A percentile compares a stretch with the other conserved stretches of the same genome.
phyloP scores from a whole-genome alignment of 2,888 invertebrate genomes.

The Labia minor region DNA sequence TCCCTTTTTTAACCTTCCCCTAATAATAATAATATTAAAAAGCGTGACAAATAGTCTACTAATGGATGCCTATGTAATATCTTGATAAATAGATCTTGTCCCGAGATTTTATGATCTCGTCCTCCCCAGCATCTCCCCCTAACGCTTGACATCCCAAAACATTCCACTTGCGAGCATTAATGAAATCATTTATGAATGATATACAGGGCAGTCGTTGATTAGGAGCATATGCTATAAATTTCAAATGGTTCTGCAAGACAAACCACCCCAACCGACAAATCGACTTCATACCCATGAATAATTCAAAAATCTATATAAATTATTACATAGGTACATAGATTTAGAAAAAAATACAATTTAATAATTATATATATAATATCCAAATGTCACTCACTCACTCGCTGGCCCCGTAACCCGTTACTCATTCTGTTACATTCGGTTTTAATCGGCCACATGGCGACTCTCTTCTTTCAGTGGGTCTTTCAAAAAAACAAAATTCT shows the following conservation, averaged over 20 bases:
- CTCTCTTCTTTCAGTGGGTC: too few species aligned
- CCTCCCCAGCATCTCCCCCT: background rate
- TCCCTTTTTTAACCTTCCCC: background rate
- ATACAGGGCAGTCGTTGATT: background rate
- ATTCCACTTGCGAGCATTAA: constrained; percentile 2
- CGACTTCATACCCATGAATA: too few species aligned
- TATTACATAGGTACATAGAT: too few species aligned
- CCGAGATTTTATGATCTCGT: background rate
- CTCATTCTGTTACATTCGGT: too few species aligned
- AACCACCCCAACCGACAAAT: too few species aligned
- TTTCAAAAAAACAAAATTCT: too few species aligned
- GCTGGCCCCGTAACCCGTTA: too few species aligned
- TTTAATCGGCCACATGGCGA: too few species aligned
- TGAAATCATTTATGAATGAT: constrained; percentile 2
- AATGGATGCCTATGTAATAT: constrained; percentile 7
- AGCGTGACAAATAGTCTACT: background rate
- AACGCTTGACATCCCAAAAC: background rate
- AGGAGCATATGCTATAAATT: constrained; percentile 1
- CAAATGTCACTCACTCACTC: too few species aligned
- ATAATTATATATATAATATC: too few species aligned
- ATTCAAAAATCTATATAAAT: too few species aligned
- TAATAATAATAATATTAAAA: constrained; percentile 13
- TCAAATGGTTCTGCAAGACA: background rate
- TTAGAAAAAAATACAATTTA: too few species aligned
- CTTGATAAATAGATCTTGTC: background rate